Base-by-base conservation (phyloP, 2,888 invertebrate genomes). In the Heteromurus nitidus region DNA sequence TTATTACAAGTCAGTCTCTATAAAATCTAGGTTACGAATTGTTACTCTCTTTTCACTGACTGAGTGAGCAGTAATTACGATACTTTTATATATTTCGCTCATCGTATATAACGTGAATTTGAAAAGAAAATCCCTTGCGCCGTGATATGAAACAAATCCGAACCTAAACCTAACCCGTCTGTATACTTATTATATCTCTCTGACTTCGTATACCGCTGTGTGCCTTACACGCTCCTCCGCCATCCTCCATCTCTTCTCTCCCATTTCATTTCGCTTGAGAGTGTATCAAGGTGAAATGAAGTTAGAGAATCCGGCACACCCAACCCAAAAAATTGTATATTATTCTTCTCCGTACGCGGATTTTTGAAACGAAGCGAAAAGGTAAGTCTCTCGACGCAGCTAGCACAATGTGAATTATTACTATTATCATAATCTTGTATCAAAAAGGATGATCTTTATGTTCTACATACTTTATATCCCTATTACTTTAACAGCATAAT, bases 241-340 rank as follows among this genome's bases (percentile, higher is more conserved):
- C 36, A 9, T 36, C 13, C 36, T 36, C 36, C 13, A 36, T 13
- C 5, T 36, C 13, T 36, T 9, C 36, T 36, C 13, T 13, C 36
- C 36, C 36, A 13, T 9, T 36, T 36, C n/a, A n/a, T n/a, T n/a
- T n/a, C n/a, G n/a, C n/a, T n/a, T n/a, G n/a, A n/a, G n/a, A n/a
- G n/a, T n/a, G n/a, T 36, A 36, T 70, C 70, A 60, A 70, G 70
- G 70, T 70, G 70, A 70, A 69, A 58, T 53, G 42, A 36, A 20
- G 9, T 31, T 18, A 18, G 16, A 20, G 50, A 55, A 70, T 36
- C 42, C 55, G 58, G 42, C 70, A 70, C 31, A 69, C 26, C 70
- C 70, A 58, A 70, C 20, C 42, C 70, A 70, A 69, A 30, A 69
- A 53, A n/a, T n/a, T n/a, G n/a, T n/a, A n/a, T n/a, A n/a, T n/a